Conservation (phyloP, 64 coral and sea anemone species). For the Acropora yongei region DNA sequence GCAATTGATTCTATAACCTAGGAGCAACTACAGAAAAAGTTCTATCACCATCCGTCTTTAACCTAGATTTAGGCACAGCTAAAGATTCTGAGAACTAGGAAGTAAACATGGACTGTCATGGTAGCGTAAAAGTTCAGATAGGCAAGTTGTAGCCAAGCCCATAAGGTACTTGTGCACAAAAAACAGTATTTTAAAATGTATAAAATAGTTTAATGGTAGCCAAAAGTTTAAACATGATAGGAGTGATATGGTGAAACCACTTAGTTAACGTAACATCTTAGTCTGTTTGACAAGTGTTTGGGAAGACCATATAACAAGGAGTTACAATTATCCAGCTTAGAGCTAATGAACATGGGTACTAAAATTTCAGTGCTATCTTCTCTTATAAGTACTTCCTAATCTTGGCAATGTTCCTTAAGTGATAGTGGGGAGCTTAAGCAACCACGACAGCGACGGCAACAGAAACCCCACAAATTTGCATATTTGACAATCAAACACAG, state of each 20-base stretch:
- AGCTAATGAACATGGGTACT: constrained; percentile 13
- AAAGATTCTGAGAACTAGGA: too few relatives aligned
- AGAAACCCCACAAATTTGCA: too few relatives aligned
- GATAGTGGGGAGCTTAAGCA: not conserved
- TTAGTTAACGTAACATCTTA: not conserved
- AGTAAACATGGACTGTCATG: too few relatives aligned
- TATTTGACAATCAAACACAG: too few relatives aligned
- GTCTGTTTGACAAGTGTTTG: not conserved
- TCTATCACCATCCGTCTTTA: too few relatives aligned
- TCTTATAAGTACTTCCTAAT: not conserved
- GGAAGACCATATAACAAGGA: not conserved
- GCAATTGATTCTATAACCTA: too few relatives aligned
- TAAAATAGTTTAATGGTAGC: not conserved
- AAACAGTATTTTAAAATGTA: not conserved
- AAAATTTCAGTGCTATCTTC: constrained; percentile 5
- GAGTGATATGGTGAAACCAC: not conserved
- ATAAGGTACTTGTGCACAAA: not conserved
- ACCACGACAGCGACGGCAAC: too few relatives aligned
- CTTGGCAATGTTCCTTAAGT: too few relatives aligned
- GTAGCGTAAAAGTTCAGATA: not conserved
- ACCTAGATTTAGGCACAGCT: too few relatives aligned
- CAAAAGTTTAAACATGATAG: constrained; percentile 8
- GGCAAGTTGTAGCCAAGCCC: not conserved
- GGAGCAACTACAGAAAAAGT: too few relatives aligned
- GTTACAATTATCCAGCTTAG: not conserved